Evolutionary conservation across 2,888 invertebrate genomes (phyloP), one percentile per base, ranked within the genome.

Genomic region (Lepidochitona cinerea): DNA sequence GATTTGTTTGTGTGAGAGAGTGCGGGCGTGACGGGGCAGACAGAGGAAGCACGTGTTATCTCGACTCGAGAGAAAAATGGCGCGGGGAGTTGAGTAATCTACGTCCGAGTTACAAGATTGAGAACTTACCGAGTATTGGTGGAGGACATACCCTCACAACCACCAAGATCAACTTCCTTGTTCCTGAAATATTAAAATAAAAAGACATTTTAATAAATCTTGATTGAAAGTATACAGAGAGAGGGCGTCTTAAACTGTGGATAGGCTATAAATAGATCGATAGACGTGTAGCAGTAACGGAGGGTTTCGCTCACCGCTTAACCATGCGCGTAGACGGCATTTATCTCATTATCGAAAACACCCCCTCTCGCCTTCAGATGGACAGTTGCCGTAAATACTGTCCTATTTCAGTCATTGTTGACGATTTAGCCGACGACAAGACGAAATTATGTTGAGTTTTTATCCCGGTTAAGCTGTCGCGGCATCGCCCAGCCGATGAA

Each of bases 191-290:
- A 26, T 29, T 32, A 23, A 59, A 59, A 59, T 59, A 59, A 59
- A 59, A 29, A 14, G 59, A 59, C 59, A 59, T 59, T 59, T 59
- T 59, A 59, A n/a, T n/a, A n/a, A n/a, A n/a, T n/a, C n/a, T n/a
- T n/a, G n/a, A n/a, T n/a, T n/a, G n/a, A n/a, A n/a, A n/a, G n/a
- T n/a, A n/a, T n/a, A n/a, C n/a, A n/a, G n/a, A n/a, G n/a, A n/a
- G n/a, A n/a, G n/a, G n/a, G n/a, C n/a, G n/a, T n/a, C n/a, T n/a
- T n/a, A n/a, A n/a, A n/a, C n/a, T n/a, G n/a, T n/a, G n/a, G n/a
- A n/a, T n/a, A n/a, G n/a, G n/a, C n/a, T n/a, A n/a, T n/a, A n/a
- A n/a, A n/a, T n/a, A n/a, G n/a, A 49, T 49, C 3, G 23, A 49
- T 49, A 49, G 49, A 49, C 7, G 49, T 49, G 49, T n/a, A 49